phyloP scores from a whole-genome alignment of 2,888 invertebrate species.

The Rutpela maculata region DNA sequence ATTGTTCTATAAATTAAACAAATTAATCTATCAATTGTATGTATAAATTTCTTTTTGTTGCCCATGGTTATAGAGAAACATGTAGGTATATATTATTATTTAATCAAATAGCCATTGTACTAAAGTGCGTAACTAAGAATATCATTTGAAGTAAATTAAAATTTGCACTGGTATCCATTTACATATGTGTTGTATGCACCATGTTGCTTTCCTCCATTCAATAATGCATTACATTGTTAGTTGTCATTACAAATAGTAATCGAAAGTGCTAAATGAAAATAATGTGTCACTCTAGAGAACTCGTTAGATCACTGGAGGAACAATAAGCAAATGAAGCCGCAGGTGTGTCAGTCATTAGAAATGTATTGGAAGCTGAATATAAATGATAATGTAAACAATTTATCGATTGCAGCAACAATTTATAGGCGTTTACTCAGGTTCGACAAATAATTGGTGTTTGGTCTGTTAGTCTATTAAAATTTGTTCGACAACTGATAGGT shows the following conservation, averaged over 20 bases:
- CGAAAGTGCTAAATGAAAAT: not conserved
- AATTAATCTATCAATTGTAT: too few species aligned
- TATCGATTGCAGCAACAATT: constrained; percentile 29
- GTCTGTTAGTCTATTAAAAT: not conserved
- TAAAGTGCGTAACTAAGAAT: too few species aligned
- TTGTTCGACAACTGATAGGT: too few species aligned
- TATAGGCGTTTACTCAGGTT: constrained; percentile 17
- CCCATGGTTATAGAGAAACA: too few species aligned
- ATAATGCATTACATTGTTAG: not conserved
- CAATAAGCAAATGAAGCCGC: constrained; percentile 41
- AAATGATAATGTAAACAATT: constrained; percentile 42
- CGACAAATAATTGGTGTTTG: constrained; percentile 12
- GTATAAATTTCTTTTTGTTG: too few species aligned
- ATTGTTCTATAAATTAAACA: too few species aligned
- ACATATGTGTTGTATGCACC: not conserved
- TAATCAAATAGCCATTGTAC: too few species aligned
- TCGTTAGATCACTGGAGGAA: constrained; percentile 4
- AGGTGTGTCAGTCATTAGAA: constrained; percentile 42
- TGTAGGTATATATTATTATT: too few species aligned
- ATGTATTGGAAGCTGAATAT: constrained; percentile 37
- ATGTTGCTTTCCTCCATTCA: not conserved
- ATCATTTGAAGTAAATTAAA: too few species aligned
- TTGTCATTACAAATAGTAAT: not conserved
- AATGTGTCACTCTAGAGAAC: not conserved
- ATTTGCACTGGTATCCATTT: not conserved